Conservation (phyloP, 2,797 vertebrate genomes). For the Dicrostonyx torquatus region DNA sequence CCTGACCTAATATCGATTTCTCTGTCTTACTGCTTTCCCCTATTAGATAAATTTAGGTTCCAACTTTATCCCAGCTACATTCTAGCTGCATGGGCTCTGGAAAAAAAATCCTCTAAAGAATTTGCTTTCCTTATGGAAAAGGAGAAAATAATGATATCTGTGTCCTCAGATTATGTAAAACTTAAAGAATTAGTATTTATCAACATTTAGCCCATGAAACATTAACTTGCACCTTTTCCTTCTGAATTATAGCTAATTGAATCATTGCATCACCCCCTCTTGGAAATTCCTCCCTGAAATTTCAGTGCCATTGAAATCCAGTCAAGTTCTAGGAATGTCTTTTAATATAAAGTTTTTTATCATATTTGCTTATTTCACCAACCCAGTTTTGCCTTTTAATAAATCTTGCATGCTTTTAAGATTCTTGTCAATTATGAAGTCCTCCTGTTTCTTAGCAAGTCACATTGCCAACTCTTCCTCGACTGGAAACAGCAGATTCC, state of each 20-base stretch:
- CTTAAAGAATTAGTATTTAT: not conserved
- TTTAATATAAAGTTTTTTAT: not conserved
- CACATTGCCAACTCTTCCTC: not conserved
- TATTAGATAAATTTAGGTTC: not conserved
- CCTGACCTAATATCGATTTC: not conserved
- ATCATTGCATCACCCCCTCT: not conserved
- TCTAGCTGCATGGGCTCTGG: not conserved
- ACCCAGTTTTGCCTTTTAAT: not conserved
- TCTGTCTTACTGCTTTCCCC: not conserved
- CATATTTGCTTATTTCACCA: not conserved
- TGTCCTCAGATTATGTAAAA: not conserved
- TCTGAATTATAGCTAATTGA: not conserved
- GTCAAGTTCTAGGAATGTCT: not conserved
- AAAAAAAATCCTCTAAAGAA: not conserved
- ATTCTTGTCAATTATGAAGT: not conserved
- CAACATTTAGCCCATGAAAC: not conserved
- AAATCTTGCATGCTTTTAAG: not conserved
- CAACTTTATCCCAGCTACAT: not conserved
- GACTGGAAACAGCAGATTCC: not conserved
- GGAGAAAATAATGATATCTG: not conserved
- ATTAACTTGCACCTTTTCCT: not conserved
- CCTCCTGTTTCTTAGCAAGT: not conserved
- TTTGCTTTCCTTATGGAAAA: not conserved
- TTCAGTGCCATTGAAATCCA: not conserved
- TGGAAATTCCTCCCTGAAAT: not conserved